These are phyloP conservation scores for Anoncus sp. DNA, from an alignment of 2,888 invertebrate genomes.

Conservation along the genomic window DNA sequence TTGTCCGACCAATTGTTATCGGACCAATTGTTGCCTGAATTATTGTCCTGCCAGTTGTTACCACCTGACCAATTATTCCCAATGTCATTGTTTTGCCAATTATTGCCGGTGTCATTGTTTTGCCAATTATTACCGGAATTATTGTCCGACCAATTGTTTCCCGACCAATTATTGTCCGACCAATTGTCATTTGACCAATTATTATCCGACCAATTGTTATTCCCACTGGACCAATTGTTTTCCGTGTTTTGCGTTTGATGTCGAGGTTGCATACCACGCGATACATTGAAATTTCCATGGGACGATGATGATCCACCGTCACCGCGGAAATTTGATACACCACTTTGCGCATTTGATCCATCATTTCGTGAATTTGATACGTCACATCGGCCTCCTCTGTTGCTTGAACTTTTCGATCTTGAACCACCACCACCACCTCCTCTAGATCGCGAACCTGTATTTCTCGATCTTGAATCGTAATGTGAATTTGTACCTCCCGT, in stretches of 20 bases:
- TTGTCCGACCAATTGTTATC: slow-evolving; percentile 13
- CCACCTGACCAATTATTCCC: slow-evolving; percentile 16
- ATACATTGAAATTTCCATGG: slow-evolving; percentile 61
- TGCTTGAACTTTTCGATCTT: slow-evolving; percentile 2
- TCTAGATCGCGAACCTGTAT: neutral
- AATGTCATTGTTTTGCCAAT: neutral
- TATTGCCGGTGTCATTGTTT: no score
- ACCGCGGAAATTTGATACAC: slow-evolving; percentile 13
- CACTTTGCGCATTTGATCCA: neutral
- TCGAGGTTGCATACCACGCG: no score
- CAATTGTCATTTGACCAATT: slow-evolving; percentile 9
- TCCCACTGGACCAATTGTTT: slow-evolving; percentile 35
- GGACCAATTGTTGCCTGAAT: slow-evolving; percentile 12
- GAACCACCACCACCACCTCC: neutral
- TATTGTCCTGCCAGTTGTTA: slow-evolving; percentile 18
- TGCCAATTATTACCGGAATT: slow-evolving; percentile 2
- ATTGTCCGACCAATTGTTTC: slow-evolving; percentile 22
- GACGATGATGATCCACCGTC: neutral
- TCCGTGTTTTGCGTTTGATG: slow-evolving; percentile 43
- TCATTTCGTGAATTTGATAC: slow-evolving; percentile 2
- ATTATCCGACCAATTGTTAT: slow-evolving; percentile 24
- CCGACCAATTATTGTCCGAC: slow-evolving; percentile 27
- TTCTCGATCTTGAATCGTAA: slow-evolving; percentile 17
- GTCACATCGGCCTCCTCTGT: neutral
- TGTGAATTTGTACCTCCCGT: slow-evolving; percentile 46